These are phyloP conservation scores for western clawed frog (Xenopus tropicalis) DNA, from an alignment of 2,113 vertebrate species.

Conservation along the genomic window DNA sequence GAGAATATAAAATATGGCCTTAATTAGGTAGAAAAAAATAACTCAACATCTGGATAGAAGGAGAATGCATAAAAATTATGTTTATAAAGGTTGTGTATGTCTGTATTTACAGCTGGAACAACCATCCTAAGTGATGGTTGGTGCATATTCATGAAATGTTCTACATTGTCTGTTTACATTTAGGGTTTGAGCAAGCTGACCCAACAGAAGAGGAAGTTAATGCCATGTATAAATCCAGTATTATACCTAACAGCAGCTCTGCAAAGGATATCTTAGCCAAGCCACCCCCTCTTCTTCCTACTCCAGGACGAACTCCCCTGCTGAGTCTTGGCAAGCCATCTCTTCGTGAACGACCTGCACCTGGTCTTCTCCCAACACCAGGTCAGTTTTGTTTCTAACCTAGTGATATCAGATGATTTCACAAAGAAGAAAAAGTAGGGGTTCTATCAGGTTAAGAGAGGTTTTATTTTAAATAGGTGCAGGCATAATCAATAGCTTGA, in stretches of 20 bases:
- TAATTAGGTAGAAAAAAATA: no score
- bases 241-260: not conserved
- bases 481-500: no score
- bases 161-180: not conserved
- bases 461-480: no score
- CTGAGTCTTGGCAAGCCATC: slow-evolving; percentile 44
- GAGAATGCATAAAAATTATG: no score
- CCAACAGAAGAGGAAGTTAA: slow-evolving; percentile 12
- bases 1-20: no score
- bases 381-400: slow-evolving; percentile 6
- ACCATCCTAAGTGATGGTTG: no score
- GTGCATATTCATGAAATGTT: no score
- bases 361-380: slow-evolving; percentile 56
- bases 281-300: slow-evolving; percentile 63
- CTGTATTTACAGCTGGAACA: no score
- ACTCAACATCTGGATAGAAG: no score
- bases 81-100: no score
- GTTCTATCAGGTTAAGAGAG: no score
- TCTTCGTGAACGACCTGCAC: slow-evolving; percentile 22
- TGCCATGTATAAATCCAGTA: not conserved
- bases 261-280: slow-evolving; percentile 55
- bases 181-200: slow-evolving; percentile 7
- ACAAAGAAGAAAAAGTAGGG: not conserved
- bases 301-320: slow-evolving; percentile 45
- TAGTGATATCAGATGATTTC: not conserved